phyloP scores from a whole-genome alignment of 2,797 vertebrate genomes.

The Artibeus lituratus region DNA sequence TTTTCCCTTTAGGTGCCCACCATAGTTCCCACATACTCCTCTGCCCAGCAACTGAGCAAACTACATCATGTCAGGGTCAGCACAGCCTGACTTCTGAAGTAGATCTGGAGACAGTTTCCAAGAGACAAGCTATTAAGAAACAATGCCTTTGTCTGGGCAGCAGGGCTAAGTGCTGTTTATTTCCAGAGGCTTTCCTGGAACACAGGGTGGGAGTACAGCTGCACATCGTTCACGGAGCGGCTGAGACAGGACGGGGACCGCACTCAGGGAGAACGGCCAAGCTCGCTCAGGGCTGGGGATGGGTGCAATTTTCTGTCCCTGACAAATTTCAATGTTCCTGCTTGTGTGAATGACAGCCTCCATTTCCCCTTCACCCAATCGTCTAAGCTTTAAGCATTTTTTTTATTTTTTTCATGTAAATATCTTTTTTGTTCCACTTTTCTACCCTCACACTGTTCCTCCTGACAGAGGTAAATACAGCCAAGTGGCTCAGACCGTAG shows the following conservation, averaged over 20 bases:
- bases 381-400: background rate
- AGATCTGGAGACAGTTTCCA: conserved; percentile 58
- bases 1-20: background rate
- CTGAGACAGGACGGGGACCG: background rate
- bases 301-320: background rate
- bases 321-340: background rate
- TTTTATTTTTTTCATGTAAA: background rate
- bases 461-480: background rate
- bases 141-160: conserved; percentile 54
- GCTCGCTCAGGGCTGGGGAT: background rate
- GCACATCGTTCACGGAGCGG: background rate
- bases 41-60: background rate
- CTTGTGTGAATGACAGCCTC: background rate
- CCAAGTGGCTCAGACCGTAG: background rate
- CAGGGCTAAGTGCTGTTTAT: conserved; percentile 49
- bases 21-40: background rate
- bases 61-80: conserved; percentile 10
- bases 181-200: conserved; percentile 67
- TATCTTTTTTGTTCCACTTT: background rate
- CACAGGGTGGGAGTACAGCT: conserved; percentile 38
- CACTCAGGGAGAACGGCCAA: background rate
- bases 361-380: background rate
- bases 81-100: conserved; percentile 38
- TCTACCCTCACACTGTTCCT: background rate
- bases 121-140: conserved; percentile 64